Evolutionary conservation across 2,888 invertebrate species (phyloP).

Genomic region (Pycnomerus fuliginosus): DNA sequence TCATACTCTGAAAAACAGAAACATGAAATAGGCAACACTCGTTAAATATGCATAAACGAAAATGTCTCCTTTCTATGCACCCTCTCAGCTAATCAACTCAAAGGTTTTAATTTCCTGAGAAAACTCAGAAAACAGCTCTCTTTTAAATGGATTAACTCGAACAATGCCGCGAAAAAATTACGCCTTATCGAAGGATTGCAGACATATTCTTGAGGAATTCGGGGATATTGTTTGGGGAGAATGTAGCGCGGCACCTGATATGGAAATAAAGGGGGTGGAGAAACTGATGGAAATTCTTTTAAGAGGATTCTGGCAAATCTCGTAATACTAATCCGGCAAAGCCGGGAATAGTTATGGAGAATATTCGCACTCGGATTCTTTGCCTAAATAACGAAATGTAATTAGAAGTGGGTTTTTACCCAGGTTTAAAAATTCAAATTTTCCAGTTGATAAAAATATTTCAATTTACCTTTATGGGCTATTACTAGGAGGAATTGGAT

Average conservation of each 20-base stretch:
- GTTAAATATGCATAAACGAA: slow-evolving; percentile 10
- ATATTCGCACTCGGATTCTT: slow-evolving; percentile 17
- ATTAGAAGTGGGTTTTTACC: too few species aligned
- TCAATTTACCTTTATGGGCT: too few species aligned
- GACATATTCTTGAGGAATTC: slow-evolving; percentile 9
- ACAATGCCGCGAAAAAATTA: too few species aligned
- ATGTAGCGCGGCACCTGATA: not conserved
- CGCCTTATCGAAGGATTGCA: slow-evolving; percentile 19
- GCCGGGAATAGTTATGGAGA: slow-evolving; percentile 13
- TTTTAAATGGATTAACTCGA: not conserved
- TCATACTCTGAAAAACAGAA: slow-evolving; percentile 63
- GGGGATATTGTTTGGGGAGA: slow-evolving; percentile 10
- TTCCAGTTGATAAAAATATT: too few species aligned
- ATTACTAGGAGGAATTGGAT: too few species aligned
- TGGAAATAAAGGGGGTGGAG: slow-evolving; percentile 1
- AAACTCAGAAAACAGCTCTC: not conserved
- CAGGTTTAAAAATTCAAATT: too few species aligned
- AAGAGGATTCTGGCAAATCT: slow-evolving; percentile 16
- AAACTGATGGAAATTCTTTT: slow-evolving; percentile 7
- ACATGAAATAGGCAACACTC: not conserved
- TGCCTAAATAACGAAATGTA: slow-evolving; percentile 13
- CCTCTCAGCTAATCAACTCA: slow-evolving; percentile 13
- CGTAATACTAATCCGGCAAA: slow-evolving; percentile 17
- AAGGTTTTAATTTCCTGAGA: not conserved
- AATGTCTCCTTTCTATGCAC: slow-evolving; percentile 13